Evolutionary conservation across 1,140 invertebrate species (phyloP), one percentile per base, ranked within the genome.

Genomic region (Macrosteles quadrilineatus): DNA sequence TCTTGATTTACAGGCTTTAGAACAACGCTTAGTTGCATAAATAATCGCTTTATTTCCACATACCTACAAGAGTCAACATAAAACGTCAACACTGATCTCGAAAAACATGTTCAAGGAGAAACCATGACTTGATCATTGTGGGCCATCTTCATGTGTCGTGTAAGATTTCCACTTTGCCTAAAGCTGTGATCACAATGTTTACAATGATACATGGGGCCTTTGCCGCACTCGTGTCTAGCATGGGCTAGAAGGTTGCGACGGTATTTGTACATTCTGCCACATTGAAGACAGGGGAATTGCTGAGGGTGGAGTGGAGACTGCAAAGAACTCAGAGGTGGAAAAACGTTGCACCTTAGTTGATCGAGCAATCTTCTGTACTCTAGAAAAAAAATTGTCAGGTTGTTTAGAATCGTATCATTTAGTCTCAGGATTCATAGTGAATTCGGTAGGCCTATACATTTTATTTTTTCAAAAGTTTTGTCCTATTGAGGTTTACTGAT

Each of bases 121-220:
- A n/a, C n/a, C n/a, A n/a, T n/a, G n/a, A n/a, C 14, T 36, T 36
- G 32, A 6, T 17, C 31, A 11, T 17, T 9, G 21, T 66, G 63
- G 1, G 40, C 40, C 19, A 66, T 23, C 25, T 25, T 17, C 2
- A 87, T 85, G 74, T 87, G 85, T n/a, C 84, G 77, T 17, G 84
- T 76, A 77, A 84, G 83, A 62, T 86, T 85, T 1, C 82, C 83
- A 73, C 85, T 86, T 21, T 85, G 80, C 76, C 91, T 91, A 72
- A 89, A 89, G 68, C 87, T 86, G 79, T 91, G 91, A 1, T 90
- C 86, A 79, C 90, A 92, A 79, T 89, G 88, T 6, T 88, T 87
- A 80, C 90, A 92, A 74, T 88, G 87, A 78, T 91, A 91, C 78
- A 91, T 89, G 1, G 90, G 89, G 79, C 91, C 90, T 79, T 91